Conservation (phyloP, 1,140 invertebrate genomes). For the Heterodera carotae region DNA sequence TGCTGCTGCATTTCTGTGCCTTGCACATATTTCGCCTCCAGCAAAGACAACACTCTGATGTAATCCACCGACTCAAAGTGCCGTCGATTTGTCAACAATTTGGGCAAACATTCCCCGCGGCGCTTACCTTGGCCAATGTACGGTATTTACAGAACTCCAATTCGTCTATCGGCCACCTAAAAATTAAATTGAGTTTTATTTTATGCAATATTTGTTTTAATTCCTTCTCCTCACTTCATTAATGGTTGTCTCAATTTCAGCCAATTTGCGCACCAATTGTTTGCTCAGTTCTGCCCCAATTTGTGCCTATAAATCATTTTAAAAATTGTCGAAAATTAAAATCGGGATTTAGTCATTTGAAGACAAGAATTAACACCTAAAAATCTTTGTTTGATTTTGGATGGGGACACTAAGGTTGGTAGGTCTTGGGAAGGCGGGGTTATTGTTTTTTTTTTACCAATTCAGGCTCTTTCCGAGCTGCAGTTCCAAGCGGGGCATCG, state of each 20-base stretch:
- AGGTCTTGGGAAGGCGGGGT: too few species aligned
- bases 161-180: constrained; percentile 44
- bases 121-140: constrained; percentile 52
- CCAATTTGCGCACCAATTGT: constrained; percentile 23
- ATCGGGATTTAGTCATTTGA: too few species aligned
- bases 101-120: constrained; percentile 10
- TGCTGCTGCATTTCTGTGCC: not conserved
- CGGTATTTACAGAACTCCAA: constrained; percentile 57
- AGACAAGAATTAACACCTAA: too few species aligned
- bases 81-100: not conserved
- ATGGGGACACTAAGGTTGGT: too few species aligned
- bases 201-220: not conserved
- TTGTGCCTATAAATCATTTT: not conserved
- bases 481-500: too few species aligned
- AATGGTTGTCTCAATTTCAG: constrained; percentile 29
- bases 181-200: not conserved
- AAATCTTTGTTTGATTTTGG: too few species aligned
- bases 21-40: constrained; percentile 6
- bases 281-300: constrained; percentile 17
- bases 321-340: too few species aligned
- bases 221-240: constrained; percentile 27
- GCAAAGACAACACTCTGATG: constrained; percentile 18
- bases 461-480: too few species aligned
- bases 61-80: constrained; percentile 11
- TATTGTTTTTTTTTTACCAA: too few species aligned